Conservation (phyloP, 2,113 vertebrate genomes). For the Oreochromis aureus region DNA sequence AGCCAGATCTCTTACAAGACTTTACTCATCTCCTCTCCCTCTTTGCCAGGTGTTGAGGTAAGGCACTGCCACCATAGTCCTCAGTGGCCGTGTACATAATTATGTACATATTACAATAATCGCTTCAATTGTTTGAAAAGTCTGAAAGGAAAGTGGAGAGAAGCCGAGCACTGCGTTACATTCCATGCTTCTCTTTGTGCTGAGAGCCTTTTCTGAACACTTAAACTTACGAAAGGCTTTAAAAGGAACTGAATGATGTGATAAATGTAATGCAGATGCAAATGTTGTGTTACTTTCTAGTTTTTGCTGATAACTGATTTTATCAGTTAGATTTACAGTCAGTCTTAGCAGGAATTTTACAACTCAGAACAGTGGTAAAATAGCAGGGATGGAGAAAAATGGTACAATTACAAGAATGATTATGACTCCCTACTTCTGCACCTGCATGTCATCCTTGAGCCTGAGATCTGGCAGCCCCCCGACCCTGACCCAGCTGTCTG, state of each 20-base stretch:
- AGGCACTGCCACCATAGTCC: not conserved
- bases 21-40: constrained; percentile 15
- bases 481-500: not conserved
- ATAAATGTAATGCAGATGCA: not conserved
- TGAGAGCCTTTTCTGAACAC: not conserved
- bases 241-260: not conserved
- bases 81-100: not conserved
- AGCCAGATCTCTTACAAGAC: constrained; percentile 47
- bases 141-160: not conserved
- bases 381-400: fast-evolving
- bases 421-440: not conserved
- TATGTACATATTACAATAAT: not conserved
- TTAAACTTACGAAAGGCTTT: not conserved
- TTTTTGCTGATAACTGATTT: not conserved
- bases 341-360: not conserved
- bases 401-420: not conserved
- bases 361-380: not conserved
- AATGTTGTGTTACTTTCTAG: not conserved
- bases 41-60: not conserved
- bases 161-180: not conserved
- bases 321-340: fast-evolving
- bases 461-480: not conserved
- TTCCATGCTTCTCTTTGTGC: not conserved
- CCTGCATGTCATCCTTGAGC: not conserved
- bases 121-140: fast-evolving